Evolutionary conservation across 2,888 invertebrate species (phyloP), one percentile per base, ranked within the genome.

Genomic region (Punctoribates punctum): DNA sequence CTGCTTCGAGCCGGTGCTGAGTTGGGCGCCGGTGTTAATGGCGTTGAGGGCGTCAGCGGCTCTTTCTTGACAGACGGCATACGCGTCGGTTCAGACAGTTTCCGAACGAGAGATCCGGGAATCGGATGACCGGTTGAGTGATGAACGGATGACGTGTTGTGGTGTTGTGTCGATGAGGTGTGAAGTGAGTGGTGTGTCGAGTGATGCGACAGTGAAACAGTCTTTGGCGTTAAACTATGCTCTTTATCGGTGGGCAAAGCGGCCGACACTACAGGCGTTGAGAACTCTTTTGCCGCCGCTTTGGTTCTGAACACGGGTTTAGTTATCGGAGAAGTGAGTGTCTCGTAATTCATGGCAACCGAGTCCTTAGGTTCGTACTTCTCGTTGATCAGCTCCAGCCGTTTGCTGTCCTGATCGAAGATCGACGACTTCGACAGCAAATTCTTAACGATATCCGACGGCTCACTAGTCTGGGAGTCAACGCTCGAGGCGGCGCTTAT

Each of bases 361-460:
- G 81, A 48, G 27, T 82, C 81, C 79, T 83, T 83, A 13, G 83
- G 83, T 85, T 94, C 89, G 85, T 93, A 89, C 85, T 93, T 89
- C 84, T 94, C 90, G 83, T 90, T 88, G 77, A 92, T 90, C 82
- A 83, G 82, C 84, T 95, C 95, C 77, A 97, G 86, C 48, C 97
- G 88, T 84, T 96, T 94, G 57, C 92, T 89, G 84, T 97, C 97
- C 84, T 96, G 96, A 83, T 97, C 97, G 84, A 97, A 96, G 75
- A 97, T 93, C 74, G 94, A 95, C 79, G 92, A 90, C 84, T 94
- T 93, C 6, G 95, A 93, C 82, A 96, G 87, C 81, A 97, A 88
- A 29, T 94, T 93, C 82, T 93, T 92, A 54, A 95, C 92, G 81
- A 96, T 95, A 81, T 95, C 95, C 29, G 96, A 96, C 0, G 95